These are phyloP conservation scores for Leptopilina myrica DNA, from an alignment of 2,888 invertebrate genomes.

Conservation along the genomic window DNA sequence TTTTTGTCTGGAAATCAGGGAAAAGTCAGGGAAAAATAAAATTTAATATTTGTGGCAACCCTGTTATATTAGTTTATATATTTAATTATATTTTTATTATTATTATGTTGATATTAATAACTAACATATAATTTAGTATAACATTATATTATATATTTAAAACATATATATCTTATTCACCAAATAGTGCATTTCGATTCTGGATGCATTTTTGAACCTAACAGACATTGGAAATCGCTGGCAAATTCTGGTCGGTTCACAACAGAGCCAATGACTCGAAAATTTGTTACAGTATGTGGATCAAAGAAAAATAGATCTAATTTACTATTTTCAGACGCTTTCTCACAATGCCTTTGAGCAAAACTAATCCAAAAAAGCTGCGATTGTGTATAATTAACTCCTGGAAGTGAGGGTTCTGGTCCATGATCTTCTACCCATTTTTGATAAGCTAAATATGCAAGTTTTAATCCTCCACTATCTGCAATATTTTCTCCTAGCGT, in stretches of 20 bases:
- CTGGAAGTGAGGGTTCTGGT: constrained; percentile 84
- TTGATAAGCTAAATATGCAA: constrained; percentile 90
- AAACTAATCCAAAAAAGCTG: constrained; percentile 83
- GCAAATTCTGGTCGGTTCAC: constrained; percentile 81
- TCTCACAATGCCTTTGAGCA: constrained; percentile 82
- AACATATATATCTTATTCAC: constrained; percentile 70
- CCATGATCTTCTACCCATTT: constrained; percentile 85
- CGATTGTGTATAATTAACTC: constrained; percentile 83
- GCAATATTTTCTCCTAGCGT: constrained; percentile 97
- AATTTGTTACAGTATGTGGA: constrained; percentile 84
- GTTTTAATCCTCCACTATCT: constrained; percentile 95
- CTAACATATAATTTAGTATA: too few relatives aligned
- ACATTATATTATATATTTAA: too few relatives aligned
- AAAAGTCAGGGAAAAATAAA: too few relatives aligned
- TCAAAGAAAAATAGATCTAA: constrained; percentile 81
- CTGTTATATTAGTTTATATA: too few relatives aligned
- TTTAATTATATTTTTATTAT: too few relatives aligned
- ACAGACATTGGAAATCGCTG: constrained; percentile 50
- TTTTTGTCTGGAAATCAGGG: too few relatives aligned
- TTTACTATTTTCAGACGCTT: constrained; percentile 76
- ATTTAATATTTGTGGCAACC: too few relatives aligned
- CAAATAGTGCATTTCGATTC: constrained; percentile 81
- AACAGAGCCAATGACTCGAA: constrained; percentile 81
- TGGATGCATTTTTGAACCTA: constrained; percentile 83
- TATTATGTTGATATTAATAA: too few relatives aligned